These are phyloP conservation scores for Terrapene triunguis DNA, from an alignment of 2,113 vertebrate species.

Conservation along the genomic window DNA sequence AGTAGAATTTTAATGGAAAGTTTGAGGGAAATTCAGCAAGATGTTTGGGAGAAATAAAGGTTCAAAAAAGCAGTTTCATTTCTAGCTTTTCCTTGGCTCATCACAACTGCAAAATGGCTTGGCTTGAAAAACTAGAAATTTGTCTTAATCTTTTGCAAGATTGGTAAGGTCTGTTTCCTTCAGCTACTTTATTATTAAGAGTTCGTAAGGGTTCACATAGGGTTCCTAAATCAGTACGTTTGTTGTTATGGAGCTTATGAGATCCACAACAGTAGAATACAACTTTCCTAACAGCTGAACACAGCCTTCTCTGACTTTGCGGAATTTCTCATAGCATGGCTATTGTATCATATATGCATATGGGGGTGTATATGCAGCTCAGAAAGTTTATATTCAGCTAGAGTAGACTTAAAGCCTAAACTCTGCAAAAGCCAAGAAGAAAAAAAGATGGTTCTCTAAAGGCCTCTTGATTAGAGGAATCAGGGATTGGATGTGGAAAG, in stretches of 20 bases:
- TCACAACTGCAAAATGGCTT: slow-evolving; percentile 33
- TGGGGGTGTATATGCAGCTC: background rate
- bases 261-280: background rate
- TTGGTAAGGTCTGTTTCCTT: slow-evolving; percentile 44
- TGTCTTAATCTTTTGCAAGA: slow-evolving; percentile 45
- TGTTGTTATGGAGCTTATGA: slow-evolving; percentile 21
- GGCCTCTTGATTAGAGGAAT: background rate
- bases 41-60: slow-evolving; percentile 39
- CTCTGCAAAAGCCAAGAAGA: background rate
- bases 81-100: slow-evolving; percentile 50
- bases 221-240: slow-evolving; percentile 29
- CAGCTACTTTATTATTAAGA: slow-evolving; percentile 41
- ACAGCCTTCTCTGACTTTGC: slow-evolving; percentile 3
- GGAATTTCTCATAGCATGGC: background rate
- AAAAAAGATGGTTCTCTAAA: background rate
- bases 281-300: slow-evolving; percentile 20
- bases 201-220: background rate
- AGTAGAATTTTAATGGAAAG: slow-evolving; percentile 52
- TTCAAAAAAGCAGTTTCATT: slow-evolving; percentile 41
- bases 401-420: background rate
- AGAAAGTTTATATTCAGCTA: background rate
- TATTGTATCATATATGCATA: background rate
- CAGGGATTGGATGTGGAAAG: background rate
- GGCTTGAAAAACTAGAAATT: slow-evolving; percentile 43
- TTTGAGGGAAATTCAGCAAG: slow-evolving; percentile 53